Base-by-base conservation (phyloP, 2,797 vertebrate species). In the Adelosebastes latens region DNA sequence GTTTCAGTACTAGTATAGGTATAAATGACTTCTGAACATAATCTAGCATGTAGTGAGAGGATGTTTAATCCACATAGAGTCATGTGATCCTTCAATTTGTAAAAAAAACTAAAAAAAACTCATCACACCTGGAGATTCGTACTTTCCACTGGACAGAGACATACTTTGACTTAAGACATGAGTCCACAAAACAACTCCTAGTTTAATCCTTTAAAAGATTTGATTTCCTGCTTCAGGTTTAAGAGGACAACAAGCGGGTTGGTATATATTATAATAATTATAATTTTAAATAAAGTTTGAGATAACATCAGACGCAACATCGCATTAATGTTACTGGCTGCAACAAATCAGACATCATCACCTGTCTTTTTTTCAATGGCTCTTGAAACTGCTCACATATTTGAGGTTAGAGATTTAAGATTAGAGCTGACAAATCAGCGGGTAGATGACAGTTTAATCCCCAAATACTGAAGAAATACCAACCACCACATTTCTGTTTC, bases 391-490 rank as follows among this genome's bases (percentile, higher is more conserved):
- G 10, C 49, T 70, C 60, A 24, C 67, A 82, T 60, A 68, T 72
- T 74, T 82, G 62, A 73, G 75, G 66, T 73, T 65, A 78, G 61
- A 68, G 46, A 73, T 79, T 75, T 75, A 77, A 39, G 32, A 69
- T 72, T 22, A 42, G 11, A 74, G 14, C 20, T 72, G 62, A 84
- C 67, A 78, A 66, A 81, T 77, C 56, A 65, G 60, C 22, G 3
- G 25, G 9, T 12, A 78, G 71, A 83, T 82, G 82, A 83, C 80
- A 87, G 34, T 75, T 79, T 85, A 89, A 89, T 86, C 83, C 66
- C 55, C 20, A 65, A 20, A 85, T 53, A 64, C 59, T 69, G 72
- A 76, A 64, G 36, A 83, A 55, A 85, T 22, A 32, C 46, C 58
- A 64, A 52, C 29, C 46, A 56, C 24, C 46, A 11, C 52, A 56